phyloP scores from a whole-genome alignment of 2,113 vertebrate genomes.

The Formicarius rufipectus region DNA sequence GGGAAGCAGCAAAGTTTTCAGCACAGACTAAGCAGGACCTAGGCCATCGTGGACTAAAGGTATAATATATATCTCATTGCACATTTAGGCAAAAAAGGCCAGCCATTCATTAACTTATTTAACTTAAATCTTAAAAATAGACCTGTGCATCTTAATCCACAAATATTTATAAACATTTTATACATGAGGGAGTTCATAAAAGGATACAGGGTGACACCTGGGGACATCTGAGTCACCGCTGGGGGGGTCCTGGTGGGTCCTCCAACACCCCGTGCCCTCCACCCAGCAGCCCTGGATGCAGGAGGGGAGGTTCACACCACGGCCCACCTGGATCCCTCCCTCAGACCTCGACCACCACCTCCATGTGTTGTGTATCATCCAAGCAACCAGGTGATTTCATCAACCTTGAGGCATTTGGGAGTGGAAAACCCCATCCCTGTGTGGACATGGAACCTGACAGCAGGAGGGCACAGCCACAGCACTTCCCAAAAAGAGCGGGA shows the following conservation, averaged over 20 bases:
- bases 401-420: background rate
- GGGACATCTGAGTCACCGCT: background rate
- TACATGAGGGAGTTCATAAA: constrained; percentile 48
- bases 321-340: background rate
- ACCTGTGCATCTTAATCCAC: constrained; percentile 66
- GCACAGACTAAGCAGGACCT: constrained; percentile 63
- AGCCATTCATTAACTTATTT: constrained; percentile 43
- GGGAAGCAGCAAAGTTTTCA: constrained; percentile 64
- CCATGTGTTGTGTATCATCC: background rate
- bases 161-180: constrained; percentile 72
- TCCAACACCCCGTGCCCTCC: background rate
- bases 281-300: background rate
- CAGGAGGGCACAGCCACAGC: background rate
- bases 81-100: constrained; percentile 58
- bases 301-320: background rate
- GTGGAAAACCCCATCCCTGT: background rate
- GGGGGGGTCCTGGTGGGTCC: background rate
- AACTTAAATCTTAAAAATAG: constrained; percentile 70
- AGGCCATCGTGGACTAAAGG: constrained; percentile 42
- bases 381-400: background rate
- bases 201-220: background rate
- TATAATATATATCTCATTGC: constrained; percentile 54
- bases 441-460: background rate
- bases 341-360: background rate
- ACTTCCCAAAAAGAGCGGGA: background rate